Conservation (phyloP, 2,797 vertebrate genomes). For the Valencia hispanica region DNA sequence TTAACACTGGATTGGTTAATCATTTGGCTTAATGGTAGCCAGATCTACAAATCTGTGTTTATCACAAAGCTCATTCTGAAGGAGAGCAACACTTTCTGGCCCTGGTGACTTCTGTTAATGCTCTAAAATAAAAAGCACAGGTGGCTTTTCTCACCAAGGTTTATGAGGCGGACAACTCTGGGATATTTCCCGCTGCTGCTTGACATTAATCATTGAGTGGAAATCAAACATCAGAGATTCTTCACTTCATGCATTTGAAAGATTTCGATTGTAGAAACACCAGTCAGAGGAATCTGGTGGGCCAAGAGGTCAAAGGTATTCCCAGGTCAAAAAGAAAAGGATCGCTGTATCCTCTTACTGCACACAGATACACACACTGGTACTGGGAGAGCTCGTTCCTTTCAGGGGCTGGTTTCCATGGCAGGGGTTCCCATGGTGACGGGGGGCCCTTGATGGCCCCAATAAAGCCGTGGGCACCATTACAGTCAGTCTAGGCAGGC, state of each 20-base stretch:
- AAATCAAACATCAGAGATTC: conserved; percentile 12
- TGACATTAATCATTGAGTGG: not conserved
- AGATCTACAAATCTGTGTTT: conserved; percentile 32
- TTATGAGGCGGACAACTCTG: conserved; percentile 30
- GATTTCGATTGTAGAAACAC: not conserved
- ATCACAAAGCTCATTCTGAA: conserved; percentile 29
- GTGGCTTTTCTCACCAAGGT: conserved; percentile 38
- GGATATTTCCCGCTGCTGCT: not conserved
- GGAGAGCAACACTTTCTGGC: conserved; percentile 10
- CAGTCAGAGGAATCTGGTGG: conserved; percentile 4
- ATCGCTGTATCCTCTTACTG: conserved; percentile 31
- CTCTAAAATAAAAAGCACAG: conserved; percentile 35
- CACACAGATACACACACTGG: conserved; percentile 41
- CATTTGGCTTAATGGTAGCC: not conserved
- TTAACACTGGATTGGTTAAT: not conserved
- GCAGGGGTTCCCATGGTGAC: conserved; percentile 75
- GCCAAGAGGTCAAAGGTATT: conserved; percentile 25
- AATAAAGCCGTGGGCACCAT: conserved; percentile 47
- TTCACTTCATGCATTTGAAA: not conserved
- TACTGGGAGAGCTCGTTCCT: conserved; percentile 67
- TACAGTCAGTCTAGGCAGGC: not conserved
- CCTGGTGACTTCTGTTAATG: conserved; percentile 56
- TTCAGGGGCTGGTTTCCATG: conserved; percentile 76
- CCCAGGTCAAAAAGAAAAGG: conserved; percentile 14
- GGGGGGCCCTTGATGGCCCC: conserved; percentile 63